A percentile compares a stretch with the other conserved stretches of the same genome.
Conservation (phyloP, 1,140 invertebrate species). For the Micrasema longulum region DNA sequence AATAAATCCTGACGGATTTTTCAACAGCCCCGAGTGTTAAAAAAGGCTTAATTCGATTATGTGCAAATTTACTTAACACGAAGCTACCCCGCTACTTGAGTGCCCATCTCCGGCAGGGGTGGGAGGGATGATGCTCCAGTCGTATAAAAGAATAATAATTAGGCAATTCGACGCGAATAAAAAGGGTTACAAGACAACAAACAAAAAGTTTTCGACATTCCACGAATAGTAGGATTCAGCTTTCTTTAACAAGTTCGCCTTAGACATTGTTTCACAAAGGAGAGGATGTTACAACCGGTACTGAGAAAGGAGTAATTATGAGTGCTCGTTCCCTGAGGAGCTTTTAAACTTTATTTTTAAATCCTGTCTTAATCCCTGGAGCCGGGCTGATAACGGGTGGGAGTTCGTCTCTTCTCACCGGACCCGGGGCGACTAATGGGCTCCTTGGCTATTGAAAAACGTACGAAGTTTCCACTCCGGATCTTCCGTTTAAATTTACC, state of each 20-base stretch:
- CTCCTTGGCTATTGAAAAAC: slow-evolving; percentile 44
- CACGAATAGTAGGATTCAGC: slow-evolving; percentile 47
- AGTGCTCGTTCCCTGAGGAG: slow-evolving; percentile 37
- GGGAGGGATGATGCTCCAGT: slow-evolving; percentile 42
- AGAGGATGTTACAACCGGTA: slow-evolving; percentile 50
- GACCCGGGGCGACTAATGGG: slow-evolving; percentile 31
- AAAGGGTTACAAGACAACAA: slow-evolving; percentile 44
- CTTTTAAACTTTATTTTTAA: slow-evolving; percentile 54
- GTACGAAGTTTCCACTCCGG: slow-evolving; percentile 31
- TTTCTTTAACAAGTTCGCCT: slow-evolving; percentile 53
- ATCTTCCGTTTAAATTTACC: slow-evolving; percentile 44
- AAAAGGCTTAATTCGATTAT: slow-evolving; percentile 56
- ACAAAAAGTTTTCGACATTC: slow-evolving; percentile 53
- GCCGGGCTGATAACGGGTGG: slow-evolving; percentile 43
- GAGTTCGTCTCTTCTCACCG: neutral
- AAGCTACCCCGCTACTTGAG: slow-evolving; percentile 30
- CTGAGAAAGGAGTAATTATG: slow-evolving; percentile 49
- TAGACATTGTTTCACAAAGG: slow-evolving; percentile 54
- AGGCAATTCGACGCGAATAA: slow-evolving; percentile 41
- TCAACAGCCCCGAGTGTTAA: slow-evolving; percentile 53
- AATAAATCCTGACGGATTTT: slow-evolving; percentile 56
- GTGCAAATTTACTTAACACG: slow-evolving; percentile 56
- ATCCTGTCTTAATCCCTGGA: slow-evolving; percentile 51
- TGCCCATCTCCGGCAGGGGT: slow-evolving; percentile 26
- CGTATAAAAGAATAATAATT: slow-evolving; percentile 55